Evolutionary conservation across 2,888 invertebrate genomes (phyloP).

Genomic region (Drosophila fungiperda): DNA sequence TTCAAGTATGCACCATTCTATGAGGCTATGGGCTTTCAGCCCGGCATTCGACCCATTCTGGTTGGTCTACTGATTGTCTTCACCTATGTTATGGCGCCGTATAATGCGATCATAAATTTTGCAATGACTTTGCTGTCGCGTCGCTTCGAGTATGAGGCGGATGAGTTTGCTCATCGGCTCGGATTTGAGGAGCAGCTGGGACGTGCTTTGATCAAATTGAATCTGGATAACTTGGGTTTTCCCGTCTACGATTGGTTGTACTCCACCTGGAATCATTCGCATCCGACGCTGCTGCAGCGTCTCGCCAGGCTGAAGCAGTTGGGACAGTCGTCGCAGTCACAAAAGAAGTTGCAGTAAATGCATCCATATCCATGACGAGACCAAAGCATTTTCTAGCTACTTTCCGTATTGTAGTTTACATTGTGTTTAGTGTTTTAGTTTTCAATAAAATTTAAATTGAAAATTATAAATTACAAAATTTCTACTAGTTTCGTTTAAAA

Average conservation of each 20-base stretch:
- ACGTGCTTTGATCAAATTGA: constrained; percentile 95
- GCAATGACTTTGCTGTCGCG: constrained; percentile 93
- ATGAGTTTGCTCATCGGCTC: constrained; percentile 94
- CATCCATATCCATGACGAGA: constrained; percentile 33
- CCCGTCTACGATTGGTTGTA: constrained; percentile 97
- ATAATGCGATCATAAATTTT: constrained; percentile 95
- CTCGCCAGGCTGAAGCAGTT: constrained; percentile 86
- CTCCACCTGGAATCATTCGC: constrained; percentile 97
- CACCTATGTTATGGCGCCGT: constrained; percentile 96
- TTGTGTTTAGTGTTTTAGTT: constrained; percentile 42
- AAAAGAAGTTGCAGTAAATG: constrained; percentile 55
- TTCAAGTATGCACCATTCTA: constrained; percentile 92
- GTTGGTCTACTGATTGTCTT: constrained; percentile 96
- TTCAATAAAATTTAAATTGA: constrained; percentile 43
- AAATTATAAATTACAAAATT: background rate
- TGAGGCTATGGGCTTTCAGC: constrained; percentile 94
- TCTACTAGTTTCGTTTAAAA: constrained; percentile 20
- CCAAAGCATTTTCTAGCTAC: constrained; percentile 64
- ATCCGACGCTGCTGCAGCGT: constrained; percentile 98
- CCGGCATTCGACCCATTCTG: constrained; percentile 92
- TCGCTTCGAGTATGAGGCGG: constrained; percentile 98
- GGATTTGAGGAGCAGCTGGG: constrained; percentile 91
- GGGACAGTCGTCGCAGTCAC: constrained; percentile 27
- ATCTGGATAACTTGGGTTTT: constrained; percentile 97
- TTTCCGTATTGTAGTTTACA: constrained; percentile 25